These are phyloP conservation scores for Pristionchus japonicus DNA, from an alignment of 2,888 invertebrate species.

Conservation along the genomic window DNA sequence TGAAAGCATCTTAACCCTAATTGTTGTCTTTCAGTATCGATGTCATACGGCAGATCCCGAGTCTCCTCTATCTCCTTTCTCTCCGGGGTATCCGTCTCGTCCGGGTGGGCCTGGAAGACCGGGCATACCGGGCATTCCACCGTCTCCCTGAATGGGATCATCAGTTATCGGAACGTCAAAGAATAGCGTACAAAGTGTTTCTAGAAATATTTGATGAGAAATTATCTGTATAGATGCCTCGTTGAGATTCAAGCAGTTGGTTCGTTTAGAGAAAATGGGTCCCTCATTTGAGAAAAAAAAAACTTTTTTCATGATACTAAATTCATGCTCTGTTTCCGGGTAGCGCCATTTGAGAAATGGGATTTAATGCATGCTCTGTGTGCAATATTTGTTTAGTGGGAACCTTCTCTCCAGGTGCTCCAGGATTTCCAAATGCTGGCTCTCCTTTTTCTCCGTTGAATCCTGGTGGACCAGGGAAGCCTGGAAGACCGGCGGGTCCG, in stretches of 20 bases:
- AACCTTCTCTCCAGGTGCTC: constrained; percentile 80
- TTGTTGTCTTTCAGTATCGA: not conserved
- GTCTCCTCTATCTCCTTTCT: constrained; percentile 75
- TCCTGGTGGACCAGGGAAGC: constrained; percentile 79
- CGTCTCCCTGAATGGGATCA: constrained; percentile 77
- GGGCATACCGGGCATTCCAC: constrained; percentile 82
- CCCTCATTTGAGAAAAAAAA: too few relatives aligned
- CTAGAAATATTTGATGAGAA: too few relatives aligned
- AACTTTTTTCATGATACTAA: too few relatives aligned
- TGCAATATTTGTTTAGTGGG: not conserved
- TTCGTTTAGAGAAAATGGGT: too few relatives aligned
- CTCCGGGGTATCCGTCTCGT: constrained; percentile 75
- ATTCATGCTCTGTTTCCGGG: too few relatives aligned
- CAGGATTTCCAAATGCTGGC: constrained; percentile 74
- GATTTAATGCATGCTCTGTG: too few relatives aligned
- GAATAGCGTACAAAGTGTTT: too few relatives aligned
- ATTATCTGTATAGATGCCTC: too few relatives aligned
- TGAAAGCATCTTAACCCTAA: constrained; percentile 51
- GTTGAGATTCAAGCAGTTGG: too few relatives aligned
- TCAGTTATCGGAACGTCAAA: too few relatives aligned
- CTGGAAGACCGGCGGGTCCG: constrained; percentile 78
- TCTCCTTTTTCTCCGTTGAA: constrained; percentile 73
- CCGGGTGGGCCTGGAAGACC: constrained; percentile 76
- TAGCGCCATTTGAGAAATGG: too few relatives aligned
- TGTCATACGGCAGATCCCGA: constrained; percentile 9